These are phyloP conservation scores for Callaeas wilsoni DNA, from an alignment of 2,113 vertebrate genomes.

Conservation along the genomic window DNA sequence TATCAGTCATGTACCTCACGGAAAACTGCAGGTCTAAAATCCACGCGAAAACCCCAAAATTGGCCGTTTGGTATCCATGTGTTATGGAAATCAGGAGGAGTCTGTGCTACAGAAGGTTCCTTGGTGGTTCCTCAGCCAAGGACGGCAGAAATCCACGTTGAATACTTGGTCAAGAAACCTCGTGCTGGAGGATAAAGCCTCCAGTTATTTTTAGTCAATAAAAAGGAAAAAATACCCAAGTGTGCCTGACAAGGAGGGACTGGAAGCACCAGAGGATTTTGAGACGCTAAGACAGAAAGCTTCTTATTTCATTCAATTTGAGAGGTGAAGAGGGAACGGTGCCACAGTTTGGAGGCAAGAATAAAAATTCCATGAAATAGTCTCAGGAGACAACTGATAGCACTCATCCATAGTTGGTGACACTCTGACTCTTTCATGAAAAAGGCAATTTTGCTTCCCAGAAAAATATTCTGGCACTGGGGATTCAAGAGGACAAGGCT, in stretches of 20 bases:
- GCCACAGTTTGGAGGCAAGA: constrained; percentile 59
- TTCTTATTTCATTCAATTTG: constrained; percentile 64
- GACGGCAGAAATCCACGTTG: neutral
- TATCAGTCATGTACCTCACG: rapidly evolving
- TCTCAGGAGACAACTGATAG: constrained; percentile 54
- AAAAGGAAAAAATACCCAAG: neutral
- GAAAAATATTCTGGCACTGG: constrained; percentile 61
- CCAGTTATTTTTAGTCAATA: constrained; percentile 41
- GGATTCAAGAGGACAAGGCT: constrained; percentile 54
- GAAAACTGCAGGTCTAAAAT: neutral
- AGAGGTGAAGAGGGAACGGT: constrained; percentile 55
- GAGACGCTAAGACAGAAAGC: constrained; percentile 52
- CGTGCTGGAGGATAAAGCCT: neutral
- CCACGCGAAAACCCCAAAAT: rapidly evolving
- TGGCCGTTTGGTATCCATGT: rapidly evolving
- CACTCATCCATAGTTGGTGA: constrained; percentile 62
- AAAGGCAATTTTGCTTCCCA: constrained; percentile 65
- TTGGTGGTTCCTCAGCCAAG: neutral
- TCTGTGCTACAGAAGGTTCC: neutral
- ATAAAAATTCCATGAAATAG: constrained; percentile 55
- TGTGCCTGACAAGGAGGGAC: constrained; percentile 38
- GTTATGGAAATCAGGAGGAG: neutral
- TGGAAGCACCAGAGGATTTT: constrained; percentile 22
- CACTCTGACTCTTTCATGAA: constrained; percentile 59
- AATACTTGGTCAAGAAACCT: neutral